phyloP scores from a whole-genome alignment of 2,888 invertebrate genomes.

The Cephus rjabovi region DNA sequence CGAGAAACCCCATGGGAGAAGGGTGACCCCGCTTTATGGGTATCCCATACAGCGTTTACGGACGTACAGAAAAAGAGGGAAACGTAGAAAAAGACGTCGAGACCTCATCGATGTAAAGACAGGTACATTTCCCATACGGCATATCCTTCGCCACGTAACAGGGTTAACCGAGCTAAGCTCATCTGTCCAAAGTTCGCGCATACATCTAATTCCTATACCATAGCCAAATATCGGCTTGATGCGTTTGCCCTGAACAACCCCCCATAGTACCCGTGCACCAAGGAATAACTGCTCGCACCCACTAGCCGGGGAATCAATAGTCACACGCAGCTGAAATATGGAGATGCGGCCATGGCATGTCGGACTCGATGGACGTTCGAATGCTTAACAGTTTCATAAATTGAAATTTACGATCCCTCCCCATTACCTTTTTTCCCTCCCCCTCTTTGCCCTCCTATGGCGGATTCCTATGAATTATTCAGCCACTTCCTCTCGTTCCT shows the following conservation, averaged over 20 bases:
- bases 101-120: conserved; percentile 32
- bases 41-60: neutral
- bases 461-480: conserved; percentile 2
- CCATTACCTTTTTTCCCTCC: conserved; percentile 16
- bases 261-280: neutral
- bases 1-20: conserved; percentile 35
- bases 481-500: conserved; percentile 1
- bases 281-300: neutral
- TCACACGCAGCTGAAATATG: neutral
- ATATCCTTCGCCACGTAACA: neutral
- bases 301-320: neutral
- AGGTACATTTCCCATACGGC: conserved; percentile 24
- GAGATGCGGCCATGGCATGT: conserved; percentile 22
- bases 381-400: conserved; percentile 59
- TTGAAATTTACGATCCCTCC: conserved; percentile 53
- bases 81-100: conserved; percentile 3
- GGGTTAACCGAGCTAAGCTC: neutral
- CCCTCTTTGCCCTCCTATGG: conserved; percentile 26
- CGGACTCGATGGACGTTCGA: conserved; percentile 19
- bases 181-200: neutral
- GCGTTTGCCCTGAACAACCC: neutral
- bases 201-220: neutral
- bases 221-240: neutral
- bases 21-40: conserved; percentile 32
- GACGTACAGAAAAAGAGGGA: neutral